phyloP scores from a whole-genome alignment of 2,797 vertebrate genomes.

The Epinephelus awoara region DNA sequence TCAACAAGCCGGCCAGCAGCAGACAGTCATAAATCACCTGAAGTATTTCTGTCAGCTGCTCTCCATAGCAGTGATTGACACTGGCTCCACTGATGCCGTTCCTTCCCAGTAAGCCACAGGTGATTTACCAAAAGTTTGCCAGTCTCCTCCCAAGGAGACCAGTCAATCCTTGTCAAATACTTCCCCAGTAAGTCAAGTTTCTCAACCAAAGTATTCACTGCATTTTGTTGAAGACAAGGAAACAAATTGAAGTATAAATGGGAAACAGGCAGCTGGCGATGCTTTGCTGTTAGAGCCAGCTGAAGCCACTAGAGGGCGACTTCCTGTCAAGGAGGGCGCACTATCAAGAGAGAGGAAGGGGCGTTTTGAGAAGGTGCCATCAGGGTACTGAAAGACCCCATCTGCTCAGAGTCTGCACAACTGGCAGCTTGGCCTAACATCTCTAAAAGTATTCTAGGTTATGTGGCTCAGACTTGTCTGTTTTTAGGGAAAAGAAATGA shows the following conservation, averaged over 20 bases:
- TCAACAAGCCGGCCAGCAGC: slow-evolving; percentile 24
- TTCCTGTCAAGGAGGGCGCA: slow-evolving; percentile 19
- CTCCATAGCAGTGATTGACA: slow-evolving; percentile 36
- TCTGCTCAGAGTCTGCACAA: slow-evolving; percentile 65
- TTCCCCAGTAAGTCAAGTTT: slow-evolving; percentile 38
- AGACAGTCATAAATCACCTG: slow-evolving; percentile 41
- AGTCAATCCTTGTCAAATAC: slow-evolving; percentile 38
- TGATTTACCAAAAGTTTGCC: slow-evolving; percentile 46
- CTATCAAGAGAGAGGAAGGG: neutral
- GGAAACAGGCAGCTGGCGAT: slow-evolving; percentile 6
- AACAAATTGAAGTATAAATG: neutral
- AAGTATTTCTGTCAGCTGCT: slow-evolving; percentile 40
- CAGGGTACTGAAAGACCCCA: slow-evolving; percentile 39
- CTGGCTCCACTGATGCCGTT: slow-evolving; percentile 11
- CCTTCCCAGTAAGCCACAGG: slow-evolving; percentile 33
- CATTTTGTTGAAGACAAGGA: neutral
- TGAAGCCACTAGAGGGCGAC: slow-evolving; percentile 50
- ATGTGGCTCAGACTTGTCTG: slow-evolving; percentile 22
- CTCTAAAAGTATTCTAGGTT: slow-evolving; percentile 37
- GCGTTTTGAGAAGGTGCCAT: slow-evolving; percentile 23
- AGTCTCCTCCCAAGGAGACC: slow-evolving; percentile 9
- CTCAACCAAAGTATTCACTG: slow-evolving; percentile 16
- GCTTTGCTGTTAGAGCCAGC: slow-evolving; percentile 9
- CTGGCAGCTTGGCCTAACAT: slow-evolving; percentile 51
- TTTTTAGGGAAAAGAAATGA: slow-evolving; percentile 17